Conservation (phyloP, 2,113 vertebrate species). For the Nipponia nippon region DNA sequence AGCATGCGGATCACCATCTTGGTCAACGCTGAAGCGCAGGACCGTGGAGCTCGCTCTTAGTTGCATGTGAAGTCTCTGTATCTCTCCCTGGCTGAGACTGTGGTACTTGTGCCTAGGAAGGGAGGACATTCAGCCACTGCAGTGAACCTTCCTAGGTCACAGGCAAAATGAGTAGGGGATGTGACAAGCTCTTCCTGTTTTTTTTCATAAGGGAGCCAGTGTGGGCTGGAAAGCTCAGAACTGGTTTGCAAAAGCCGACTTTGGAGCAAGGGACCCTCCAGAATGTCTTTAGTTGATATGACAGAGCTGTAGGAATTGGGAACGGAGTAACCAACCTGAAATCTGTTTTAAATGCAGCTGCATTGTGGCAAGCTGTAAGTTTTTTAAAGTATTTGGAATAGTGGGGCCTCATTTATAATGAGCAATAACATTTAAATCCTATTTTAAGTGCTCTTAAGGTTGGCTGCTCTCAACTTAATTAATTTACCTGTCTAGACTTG, state of each 20-base stretch:
- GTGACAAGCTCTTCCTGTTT: not conserved
- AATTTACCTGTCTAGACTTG: not conserved
- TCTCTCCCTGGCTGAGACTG: not conserved
- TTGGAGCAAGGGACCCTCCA: not conserved
- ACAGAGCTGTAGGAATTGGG: not conserved
- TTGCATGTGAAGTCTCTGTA: not conserved
- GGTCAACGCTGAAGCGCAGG: not conserved
- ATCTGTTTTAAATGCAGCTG: not conserved
- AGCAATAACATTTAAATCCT: not conserved
- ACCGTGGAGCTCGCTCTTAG: accelerated
- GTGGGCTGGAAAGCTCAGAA: not conserved
- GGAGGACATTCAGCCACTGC: not conserved
- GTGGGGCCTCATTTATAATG: not conserved
- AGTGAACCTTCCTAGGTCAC: not conserved
- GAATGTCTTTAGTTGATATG: not conserved
- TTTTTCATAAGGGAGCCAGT: not conserved
- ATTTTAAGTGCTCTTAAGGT: not conserved
- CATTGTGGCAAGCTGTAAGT: not conserved
- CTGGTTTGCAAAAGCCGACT: not conserved
- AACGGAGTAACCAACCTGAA: not conserved
- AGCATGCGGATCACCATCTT: not conserved
- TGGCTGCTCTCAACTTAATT: not conserved
- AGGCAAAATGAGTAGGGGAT: not conserved
- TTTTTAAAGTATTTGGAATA: not conserved
- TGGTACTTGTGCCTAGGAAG: not conserved